Base-by-base conservation (phyloP, 2,113 vertebrate genomes). In the Xiphophorus couchianus region DNA sequence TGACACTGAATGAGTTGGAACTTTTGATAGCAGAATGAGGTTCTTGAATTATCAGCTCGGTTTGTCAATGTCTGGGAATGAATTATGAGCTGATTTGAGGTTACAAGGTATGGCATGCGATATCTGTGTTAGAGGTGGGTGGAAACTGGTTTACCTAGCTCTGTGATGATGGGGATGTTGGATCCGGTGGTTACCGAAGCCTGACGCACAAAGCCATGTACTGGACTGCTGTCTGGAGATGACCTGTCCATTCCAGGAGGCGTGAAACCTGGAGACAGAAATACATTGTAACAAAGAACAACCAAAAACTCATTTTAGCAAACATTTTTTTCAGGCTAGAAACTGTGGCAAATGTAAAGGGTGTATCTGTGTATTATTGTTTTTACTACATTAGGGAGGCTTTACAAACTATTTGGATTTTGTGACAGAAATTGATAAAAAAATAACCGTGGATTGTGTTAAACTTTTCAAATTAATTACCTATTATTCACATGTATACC, bases 151-250 rank as follows among this genome's bases (percentile, higher is more conserved):
- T 95, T 96, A 99, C 98, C 98, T 90, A 99, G 94, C 88, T 99
- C 98, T 86, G 98, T 99, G 92, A 98, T 98, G 92, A 99, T 99
- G 78, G 98, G 98, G 94, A 99, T 99, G 91, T 98, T 98, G 87
- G 96, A 94, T 80, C 98, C 98, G 30, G 97, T 99, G 25, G 97
- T 99, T 92, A 99, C 96, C 62, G 98, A 99, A 3, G 96, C 96
- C 88, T 99, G 98, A 28, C 97, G 97, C 79, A 97, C 93, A 73
- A 99, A 95, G 80, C 97, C 97, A 44, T 99, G 98, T 73, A 99
- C 96, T 69, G 98, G 98, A 92, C 98, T 99, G 90, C 97, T 99
- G 93, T 99, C 98, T 91, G 98, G 97, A 91, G 97, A 99, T 33
- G 97, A 94, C 88, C 97, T 94, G 89, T 99, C 98, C 98, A 99